phyloP scores from a whole-genome alignment of 2,888 invertebrate genomes.

The Sycophila texana region DNA sequence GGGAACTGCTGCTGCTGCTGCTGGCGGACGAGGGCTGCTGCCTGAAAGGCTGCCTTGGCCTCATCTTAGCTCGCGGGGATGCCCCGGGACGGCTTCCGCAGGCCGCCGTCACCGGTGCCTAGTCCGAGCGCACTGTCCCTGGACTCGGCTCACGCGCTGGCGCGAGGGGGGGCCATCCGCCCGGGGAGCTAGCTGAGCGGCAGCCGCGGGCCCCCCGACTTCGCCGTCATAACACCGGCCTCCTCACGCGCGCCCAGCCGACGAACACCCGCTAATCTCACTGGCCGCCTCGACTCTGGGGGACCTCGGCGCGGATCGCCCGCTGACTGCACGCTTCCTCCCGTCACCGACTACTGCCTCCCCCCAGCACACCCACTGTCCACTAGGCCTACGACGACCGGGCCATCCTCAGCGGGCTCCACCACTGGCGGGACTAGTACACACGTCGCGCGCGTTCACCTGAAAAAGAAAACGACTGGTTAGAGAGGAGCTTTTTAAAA shows the following conservation, averaged over 20 bases:
- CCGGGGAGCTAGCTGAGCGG: conserved; percentile 5
- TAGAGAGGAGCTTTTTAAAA: too few relatives aligned
- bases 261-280: background rate
- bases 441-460: too few relatives aligned
- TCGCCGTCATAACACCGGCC: conserved; percentile 69
- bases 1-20: conserved; percentile 23
- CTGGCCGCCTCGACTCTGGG: too few relatives aligned
- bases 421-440: too few relatives aligned
- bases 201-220: conserved; percentile 65
- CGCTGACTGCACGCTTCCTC: background rate
- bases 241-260: conserved; percentile 8
- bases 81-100: background rate
- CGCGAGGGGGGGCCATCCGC: background rate
- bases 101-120: background rate
- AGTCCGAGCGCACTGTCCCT: background rate
- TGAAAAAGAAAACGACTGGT: too few relatives aligned
- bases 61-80: conserved; percentile 30
- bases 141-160: background rate
- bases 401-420: too few relatives aligned
- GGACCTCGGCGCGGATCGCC: background rate
- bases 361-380: too few relatives aligned
- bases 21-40: conserved; percentile 51
- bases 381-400: too few relatives aligned
- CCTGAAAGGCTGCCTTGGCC: conserved; percentile 32
- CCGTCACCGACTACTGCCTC: too few relatives aligned